Conservation (phyloP, 2,888 invertebrate species). For the Drosophila atripex region DNA sequence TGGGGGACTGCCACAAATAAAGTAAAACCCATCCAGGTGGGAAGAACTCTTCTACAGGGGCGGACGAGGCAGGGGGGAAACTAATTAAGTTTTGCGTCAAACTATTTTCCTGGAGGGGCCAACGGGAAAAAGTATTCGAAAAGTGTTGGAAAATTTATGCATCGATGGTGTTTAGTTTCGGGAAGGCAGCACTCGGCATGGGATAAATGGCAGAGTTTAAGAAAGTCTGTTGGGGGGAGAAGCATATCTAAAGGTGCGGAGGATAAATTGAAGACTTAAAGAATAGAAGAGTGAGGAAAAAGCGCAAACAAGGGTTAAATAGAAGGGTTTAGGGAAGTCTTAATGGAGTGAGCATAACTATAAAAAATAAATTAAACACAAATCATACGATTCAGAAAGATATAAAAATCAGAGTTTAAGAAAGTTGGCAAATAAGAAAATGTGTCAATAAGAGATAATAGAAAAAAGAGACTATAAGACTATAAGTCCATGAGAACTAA, state of each 20-base stretch:
- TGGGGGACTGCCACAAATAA: conserved; percentile 21
- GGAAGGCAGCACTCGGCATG: not conserved
- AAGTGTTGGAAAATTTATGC: conserved; percentile 65
- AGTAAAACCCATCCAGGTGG: conserved; percentile 33
- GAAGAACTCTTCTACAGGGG: no score
- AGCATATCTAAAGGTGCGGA: no score
- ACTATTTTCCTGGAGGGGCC: conserved; percentile 52
- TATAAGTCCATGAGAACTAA: no score
- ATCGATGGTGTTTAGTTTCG: conserved; percentile 21
- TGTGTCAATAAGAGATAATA: no score
- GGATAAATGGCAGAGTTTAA: not conserved
- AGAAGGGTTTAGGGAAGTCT: not conserved
- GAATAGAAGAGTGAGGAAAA: no score
- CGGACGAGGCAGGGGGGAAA: no score
- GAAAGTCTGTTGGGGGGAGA: no score
- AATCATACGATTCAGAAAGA: not conserved
- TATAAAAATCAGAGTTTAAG: not conserved
- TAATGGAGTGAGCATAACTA: no score
- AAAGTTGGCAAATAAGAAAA: no score
- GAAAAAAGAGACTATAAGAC: no score
- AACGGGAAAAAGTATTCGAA: conserved; percentile 36
- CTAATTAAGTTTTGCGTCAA: conserved; percentile 78
- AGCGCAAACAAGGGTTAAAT: no score
- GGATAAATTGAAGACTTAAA: not conserved
- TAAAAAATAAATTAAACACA: no score